phyloP scores from a whole-genome alignment of 2,888 invertebrate genomes.

The Icerya purchasi region DNA sequence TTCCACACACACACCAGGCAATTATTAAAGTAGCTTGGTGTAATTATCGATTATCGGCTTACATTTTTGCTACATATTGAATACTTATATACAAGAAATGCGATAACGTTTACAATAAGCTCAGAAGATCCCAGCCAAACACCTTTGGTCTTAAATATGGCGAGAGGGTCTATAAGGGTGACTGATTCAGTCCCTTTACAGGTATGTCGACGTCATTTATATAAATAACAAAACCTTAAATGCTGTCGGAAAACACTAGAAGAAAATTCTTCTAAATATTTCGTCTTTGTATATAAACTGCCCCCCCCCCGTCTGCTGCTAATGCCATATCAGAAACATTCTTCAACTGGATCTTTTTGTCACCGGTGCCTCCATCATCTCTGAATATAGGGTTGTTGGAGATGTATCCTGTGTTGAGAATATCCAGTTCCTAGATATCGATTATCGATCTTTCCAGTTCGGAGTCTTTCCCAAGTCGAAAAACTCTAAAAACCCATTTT shows the following conservation, averaged over 20 bases:
- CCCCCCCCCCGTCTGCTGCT: neutral
- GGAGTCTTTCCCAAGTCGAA: no score
- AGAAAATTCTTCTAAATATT: neutral
- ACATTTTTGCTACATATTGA: neutral
- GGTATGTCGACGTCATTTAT: neutral
- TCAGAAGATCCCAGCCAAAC: neutral
- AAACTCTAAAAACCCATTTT: no score
- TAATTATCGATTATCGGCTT: neutral
- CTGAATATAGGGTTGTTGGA: neutral
- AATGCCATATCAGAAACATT: neutral
- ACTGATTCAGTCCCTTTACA: neutral
- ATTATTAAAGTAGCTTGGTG: neutral
- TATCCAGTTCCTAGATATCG: no score
- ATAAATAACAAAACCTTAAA: neutral
- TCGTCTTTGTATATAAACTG: neutral
- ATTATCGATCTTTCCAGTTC: no score
- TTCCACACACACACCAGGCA: neutral
- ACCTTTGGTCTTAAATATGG: neutral
- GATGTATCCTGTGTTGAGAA: neutral
- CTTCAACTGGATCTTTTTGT: neutral
- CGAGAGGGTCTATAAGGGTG: neutral
- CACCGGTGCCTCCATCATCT: neutral
- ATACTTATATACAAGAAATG: neutral
- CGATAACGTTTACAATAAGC: neutral
- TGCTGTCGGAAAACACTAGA: neutral